These are phyloP conservation scores for Anhinga rufa DNA, from an alignment of 2,113 vertebrate species.

Conservation along the genomic window DNA sequence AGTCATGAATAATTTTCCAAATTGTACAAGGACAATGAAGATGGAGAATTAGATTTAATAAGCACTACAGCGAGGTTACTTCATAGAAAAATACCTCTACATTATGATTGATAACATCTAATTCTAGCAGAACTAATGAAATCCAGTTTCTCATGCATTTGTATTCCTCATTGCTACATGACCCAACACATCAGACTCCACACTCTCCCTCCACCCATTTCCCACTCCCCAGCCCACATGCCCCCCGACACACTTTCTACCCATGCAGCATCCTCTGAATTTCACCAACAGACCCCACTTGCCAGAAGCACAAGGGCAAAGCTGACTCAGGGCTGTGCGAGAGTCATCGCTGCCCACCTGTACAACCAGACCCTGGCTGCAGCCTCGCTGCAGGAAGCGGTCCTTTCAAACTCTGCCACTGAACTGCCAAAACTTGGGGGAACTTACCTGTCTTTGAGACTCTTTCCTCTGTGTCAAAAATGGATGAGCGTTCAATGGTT, in stretches of 20 bases:
- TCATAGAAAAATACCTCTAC: neutral
- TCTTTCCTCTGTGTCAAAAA: neutral
- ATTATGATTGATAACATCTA: neutral
- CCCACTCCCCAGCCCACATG: no score
- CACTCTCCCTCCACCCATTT: rapidly evolving
- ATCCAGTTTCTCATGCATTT: neutral
- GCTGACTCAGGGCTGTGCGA: neutral
- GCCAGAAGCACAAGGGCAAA: neutral
- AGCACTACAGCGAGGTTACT: neutral
- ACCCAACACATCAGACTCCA: neutral
- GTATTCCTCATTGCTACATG: neutral
- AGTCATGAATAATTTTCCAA: neutral
- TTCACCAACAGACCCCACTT: neutral
- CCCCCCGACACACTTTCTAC: neutral
- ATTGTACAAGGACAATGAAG: neutral
- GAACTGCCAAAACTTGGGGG: neutral
- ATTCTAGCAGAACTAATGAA: neutral
- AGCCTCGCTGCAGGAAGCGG: neutral
- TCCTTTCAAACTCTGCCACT: no score
- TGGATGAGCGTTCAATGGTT: neutral
- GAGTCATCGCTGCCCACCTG: no score
- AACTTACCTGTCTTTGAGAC: neutral
- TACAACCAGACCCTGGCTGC: rapidly evolving
- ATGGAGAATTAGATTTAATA: neutral
- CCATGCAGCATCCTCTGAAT: neutral